Base-by-base conservation (phyloP, 2,797 vertebrate genomes). In the Peromyscus aztecus region DNA sequence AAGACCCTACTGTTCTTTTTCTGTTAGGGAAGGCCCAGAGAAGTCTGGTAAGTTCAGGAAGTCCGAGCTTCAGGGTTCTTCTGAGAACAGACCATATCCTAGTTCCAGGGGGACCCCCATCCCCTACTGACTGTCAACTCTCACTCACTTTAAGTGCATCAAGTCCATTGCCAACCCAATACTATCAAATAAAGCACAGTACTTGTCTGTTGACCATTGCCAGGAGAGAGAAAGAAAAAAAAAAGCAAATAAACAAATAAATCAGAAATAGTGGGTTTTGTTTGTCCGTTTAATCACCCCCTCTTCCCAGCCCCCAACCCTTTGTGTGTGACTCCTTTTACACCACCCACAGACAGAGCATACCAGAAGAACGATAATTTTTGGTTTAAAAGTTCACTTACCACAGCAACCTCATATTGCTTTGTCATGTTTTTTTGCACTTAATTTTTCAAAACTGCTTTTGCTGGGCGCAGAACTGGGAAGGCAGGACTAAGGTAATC, bases 331-430 rank as follows among this genome's bases (percentile, higher is more conserved):
- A 90, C 29, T 95, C 91, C 63, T 82, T 85, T 78, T 83, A 77
- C 89, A 59, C 91, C 93, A 91, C 95, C 93, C 94, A 93, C 43
- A 90, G 67, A 96, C 75, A 37, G 9, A 97, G 69, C 86, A 90
- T 31, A 97, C 73, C 19, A 86, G 75, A 92, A 57, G 86, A 89
- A 94, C 3, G 92, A 84, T 92, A 96, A 97, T 94, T 96, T 95
- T 97, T 95, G 94, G 91, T 92, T 97, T 97, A 93, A 98, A 96
- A 98, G 90, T 85, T 88, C 91, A 98, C 98, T 99, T 99, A 99
- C 98, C 98, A 96, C 98, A 94, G 97, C 97, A 98, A 98, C 94
- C 98, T 98, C 97, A 97, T n/a, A 98, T 86, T 97, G 98, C 97
- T 98, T 98, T 98, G 97, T 98, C 98, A 98, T 95, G 96, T 89